Conservation (phyloP, 2,113 vertebrate genomes). For the Pandion haliaetus region DNA sequence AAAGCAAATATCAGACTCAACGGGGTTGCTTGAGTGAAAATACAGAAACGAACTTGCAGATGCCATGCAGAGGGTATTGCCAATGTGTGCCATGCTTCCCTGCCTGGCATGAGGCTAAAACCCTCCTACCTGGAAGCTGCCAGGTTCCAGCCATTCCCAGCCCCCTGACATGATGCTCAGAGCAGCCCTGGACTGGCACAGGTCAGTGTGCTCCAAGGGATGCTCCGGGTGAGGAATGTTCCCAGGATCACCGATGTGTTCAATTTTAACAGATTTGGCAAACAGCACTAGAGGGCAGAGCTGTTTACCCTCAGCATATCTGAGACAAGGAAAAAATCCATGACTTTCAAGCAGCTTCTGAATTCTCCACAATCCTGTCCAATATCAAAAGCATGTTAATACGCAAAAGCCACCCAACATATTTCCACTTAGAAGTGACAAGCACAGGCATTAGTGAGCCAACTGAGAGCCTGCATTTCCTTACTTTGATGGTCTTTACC, state of each 20-base stretch:
- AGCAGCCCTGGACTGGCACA: neutral
- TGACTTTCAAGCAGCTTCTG: neutral
- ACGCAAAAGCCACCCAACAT: neutral
- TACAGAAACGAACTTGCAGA: neutral
- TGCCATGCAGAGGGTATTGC: neutral
- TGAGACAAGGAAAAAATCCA: neutral
- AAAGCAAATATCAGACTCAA: neutral
- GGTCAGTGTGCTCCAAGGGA: neutral
- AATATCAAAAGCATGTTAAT: neutral
- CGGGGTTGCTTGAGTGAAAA: neutral
- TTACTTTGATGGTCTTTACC: neutral
- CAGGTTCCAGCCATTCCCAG: neutral
- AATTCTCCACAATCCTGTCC: neutral
- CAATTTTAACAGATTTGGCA: neutral
- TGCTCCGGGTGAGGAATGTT: neutral
- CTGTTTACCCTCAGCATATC: neutral
- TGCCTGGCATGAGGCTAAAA: neutral
- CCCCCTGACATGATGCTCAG: neutral
- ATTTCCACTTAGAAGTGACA: neutral
- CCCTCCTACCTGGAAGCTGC: neutral
- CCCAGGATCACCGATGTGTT: fast-evolving
- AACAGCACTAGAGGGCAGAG: constrained; percentile 49
- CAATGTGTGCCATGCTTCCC: neutral
- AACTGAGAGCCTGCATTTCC: neutral
- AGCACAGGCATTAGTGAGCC: neutral